Evolutionary conservation across 2,797 vertebrate species (phyloP).

Genomic region (Psittacula echo): DNA sequence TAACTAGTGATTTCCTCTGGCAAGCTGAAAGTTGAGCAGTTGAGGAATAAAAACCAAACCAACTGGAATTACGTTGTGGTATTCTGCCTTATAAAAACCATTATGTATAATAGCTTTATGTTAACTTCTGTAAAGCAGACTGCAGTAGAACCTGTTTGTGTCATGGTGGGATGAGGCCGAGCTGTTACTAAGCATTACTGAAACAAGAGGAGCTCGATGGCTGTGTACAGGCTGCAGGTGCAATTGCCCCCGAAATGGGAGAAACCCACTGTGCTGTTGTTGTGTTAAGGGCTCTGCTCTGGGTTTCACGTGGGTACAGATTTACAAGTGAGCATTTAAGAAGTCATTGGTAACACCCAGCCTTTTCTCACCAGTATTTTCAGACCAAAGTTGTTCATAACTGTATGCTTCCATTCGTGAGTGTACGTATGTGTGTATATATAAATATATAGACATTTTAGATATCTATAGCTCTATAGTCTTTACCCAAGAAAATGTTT

Average conservation of each 20-base stretch:
- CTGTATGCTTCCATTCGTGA: constrained; percentile 63
- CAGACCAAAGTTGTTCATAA: constrained; percentile 81
- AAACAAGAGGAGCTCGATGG: not conserved
- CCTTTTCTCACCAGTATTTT: constrained; percentile 68
- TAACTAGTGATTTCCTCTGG: not conserved
- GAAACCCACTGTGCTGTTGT: not conserved
- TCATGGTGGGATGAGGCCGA: not conserved
- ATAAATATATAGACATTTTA: constrained; percentile 71
- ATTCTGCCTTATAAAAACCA: constrained; percentile 30
- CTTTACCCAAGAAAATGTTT: constrained; percentile 76
- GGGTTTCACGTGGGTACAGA: constrained; percentile 40
- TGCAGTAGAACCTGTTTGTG: constrained; percentile 11
- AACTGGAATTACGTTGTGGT: not conserved
- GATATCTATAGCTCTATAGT: constrained; percentile 76
- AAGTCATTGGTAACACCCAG: not conserved
- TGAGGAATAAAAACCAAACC: not conserved
- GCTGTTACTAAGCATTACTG: not conserved
- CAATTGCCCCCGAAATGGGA: constrained; percentile 14
- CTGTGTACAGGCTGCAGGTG: not conserved
- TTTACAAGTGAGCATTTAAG: constrained; percentile 44
- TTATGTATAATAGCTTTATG: not conserved
- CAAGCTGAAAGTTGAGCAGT: not conserved
- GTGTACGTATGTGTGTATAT: constrained; percentile 52
- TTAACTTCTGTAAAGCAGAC: not conserved
- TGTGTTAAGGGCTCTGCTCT: constrained; percentile 38